Evolutionary conservation across 2,888 invertebrate genomes (phyloP).

Genomic region (Diploptera punctata): DNA sequence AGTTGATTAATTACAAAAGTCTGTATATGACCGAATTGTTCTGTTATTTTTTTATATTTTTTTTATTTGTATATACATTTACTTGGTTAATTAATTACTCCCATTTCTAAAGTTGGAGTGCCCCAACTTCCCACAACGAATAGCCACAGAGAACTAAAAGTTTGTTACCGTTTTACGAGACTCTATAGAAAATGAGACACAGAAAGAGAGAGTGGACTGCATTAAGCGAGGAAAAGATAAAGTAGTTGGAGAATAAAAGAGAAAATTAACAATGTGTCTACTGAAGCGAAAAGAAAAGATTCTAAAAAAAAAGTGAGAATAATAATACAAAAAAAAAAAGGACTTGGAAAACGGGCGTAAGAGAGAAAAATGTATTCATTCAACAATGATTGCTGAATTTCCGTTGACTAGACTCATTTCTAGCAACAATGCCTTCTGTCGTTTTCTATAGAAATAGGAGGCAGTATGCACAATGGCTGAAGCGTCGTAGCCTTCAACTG

Average conservation of each 20-base stretch:
- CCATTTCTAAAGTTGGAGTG: too few relatives aligned
- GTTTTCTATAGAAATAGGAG: too few relatives aligned
- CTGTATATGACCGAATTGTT: too few relatives aligned
- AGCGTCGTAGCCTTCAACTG: neutral
- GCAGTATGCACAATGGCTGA: too few relatives aligned
- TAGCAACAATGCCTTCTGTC: neutral
- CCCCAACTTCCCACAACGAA: too few relatives aligned
- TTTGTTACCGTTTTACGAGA: too few relatives aligned
- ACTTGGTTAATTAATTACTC: too few relatives aligned
- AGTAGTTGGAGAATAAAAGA: slow-evolving; percentile 21
- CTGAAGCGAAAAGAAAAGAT: slow-evolving; percentile 25
- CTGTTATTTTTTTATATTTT: too few relatives aligned
- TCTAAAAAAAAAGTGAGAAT: slow-evolving; percentile 14
- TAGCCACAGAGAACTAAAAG: too few relatives aligned
- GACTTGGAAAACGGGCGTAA: neutral
- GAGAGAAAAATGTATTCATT: slow-evolving; percentile 15
- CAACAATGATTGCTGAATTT: slow-evolving; percentile 8
- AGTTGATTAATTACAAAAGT: too few relatives aligned
- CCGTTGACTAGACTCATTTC: slow-evolving; percentile 3
- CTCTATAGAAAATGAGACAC: neutral
- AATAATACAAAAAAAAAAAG: slow-evolving; percentile 7
- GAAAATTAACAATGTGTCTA: slow-evolving; percentile 32
- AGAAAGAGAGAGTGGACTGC: neutral
- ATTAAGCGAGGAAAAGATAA: neutral
- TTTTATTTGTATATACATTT: too few relatives aligned